A percentile compares a stretch with the other conserved stretches of the same genome.
These are phyloP conservation scores for Philaethria dido DNA, from an alignment of 2,888 invertebrate genomes.

Conservation along the genomic window DNA sequence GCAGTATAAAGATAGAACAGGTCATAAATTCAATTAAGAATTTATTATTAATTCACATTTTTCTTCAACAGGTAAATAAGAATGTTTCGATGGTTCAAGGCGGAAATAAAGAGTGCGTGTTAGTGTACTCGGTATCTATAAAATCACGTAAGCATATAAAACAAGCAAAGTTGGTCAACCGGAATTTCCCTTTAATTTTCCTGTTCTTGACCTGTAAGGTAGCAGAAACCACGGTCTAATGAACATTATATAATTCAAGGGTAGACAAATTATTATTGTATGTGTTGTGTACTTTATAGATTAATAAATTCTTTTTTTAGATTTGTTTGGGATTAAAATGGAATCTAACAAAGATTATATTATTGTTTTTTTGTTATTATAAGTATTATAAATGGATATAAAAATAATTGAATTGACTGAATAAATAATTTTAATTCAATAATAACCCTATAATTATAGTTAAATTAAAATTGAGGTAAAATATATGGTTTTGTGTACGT, in stretches of 20 bases:
- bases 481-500: no score
- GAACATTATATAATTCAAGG: neutral
- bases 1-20: no score
- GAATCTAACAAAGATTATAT: no score
- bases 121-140: neutral
- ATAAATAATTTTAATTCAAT: no score
- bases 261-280: neutral
- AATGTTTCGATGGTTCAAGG: neutral
- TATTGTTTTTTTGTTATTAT: no score
- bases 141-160: neutral
- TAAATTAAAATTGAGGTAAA: no score
- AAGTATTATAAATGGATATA: no score
- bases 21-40: neutral
- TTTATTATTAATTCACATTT: neutral
- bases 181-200: neutral
- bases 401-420: no score
- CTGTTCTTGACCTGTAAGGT: slow-evolving; percentile 5
- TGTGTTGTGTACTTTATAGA: no score
- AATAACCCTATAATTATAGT: no score
- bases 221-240: neutral
- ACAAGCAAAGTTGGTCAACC: neutral
- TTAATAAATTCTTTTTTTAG: no score
- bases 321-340: no score
- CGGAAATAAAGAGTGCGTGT: neutral
- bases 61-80: neutral